phyloP scores from a whole-genome alignment of 1,140 invertebrate species.

The Thereuonema tuberculata region DNA sequence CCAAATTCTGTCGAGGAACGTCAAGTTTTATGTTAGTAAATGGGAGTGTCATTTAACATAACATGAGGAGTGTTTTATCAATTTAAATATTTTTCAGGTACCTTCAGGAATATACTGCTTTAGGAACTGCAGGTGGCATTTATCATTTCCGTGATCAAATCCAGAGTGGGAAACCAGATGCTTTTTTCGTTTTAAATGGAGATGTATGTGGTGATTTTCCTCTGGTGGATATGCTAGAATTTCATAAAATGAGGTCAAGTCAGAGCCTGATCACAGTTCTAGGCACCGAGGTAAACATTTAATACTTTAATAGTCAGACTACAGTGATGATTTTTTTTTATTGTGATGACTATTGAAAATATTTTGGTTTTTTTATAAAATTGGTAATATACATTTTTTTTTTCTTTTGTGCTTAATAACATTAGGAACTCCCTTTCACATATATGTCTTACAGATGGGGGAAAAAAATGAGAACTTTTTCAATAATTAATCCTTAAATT shows the following conservation, averaged over 20 bases:
- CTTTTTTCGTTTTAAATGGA: conserved; percentile 92
- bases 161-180: conserved; percentile 67
- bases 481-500: too few relatives aligned
- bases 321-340: too few relatives aligned
- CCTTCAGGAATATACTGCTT: conserved; percentile 83
- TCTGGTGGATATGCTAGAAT: conserved; percentile 66
- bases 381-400: too few relatives aligned
- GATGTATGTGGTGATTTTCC: conserved; percentile 93
- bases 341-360: too few relatives aligned
- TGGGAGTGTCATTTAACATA: background rate
- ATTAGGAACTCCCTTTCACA: too few relatives aligned
- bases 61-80: conserved; percentile 33
- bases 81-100: conserved; percentile 56
- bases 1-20: too few relatives aligned
- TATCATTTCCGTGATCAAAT: conserved; percentile 97
- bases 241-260: conserved; percentile 43
- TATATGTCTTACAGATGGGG: too few relatives aligned
- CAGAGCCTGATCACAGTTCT: conserved; percentile 34
- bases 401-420: too few relatives aligned
- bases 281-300: conserved; percentile 32
- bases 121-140: conserved; percentile 93
- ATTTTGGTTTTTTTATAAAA: too few relatives aligned
- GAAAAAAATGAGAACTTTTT: too few relatives aligned
- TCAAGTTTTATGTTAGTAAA: too few relatives aligned
- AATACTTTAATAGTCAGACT: too few relatives aligned